Evolutionary conservation across 2,888 invertebrate species (phyloP), one percentile per base, ranked within the genome.

Genomic region (Noctua pronuba): DNA sequence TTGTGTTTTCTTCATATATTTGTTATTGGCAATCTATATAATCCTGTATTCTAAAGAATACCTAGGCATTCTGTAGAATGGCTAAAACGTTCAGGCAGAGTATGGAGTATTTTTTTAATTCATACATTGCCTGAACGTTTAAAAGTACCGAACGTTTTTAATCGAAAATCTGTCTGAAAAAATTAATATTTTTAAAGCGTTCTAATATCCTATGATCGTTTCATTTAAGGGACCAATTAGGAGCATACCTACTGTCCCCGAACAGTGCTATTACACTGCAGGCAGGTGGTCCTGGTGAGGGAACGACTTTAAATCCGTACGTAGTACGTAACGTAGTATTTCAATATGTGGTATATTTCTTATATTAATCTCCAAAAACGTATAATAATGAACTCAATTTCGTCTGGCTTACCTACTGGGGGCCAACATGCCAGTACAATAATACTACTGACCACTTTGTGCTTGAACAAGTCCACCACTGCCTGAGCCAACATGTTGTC

Each of bases 371-470:
- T 28, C 58, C 28, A 28, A 18, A 35, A n/a, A 46, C n/a, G 21
- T n/a, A n/a, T 49, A 28, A 28, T 21, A 21, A 38, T 11, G 10
- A 41, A 7, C 16, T 46, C 4, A 49, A 77, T 65, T 31, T 38
- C 16, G 35, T n/a, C 86, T 89, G 90, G 95, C 86, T 89, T 90
- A 95, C 95, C 94, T 58, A 75, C 64, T 35, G 87, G 70, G 4
- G 92, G 73, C 92, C 93, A 94, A 81, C 95, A 95, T 70, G 94
- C 88, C 41, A 96, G 79, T 35, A 95, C 84, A 28, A 95, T 90
- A 46, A 96, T 88, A 58, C 93, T 94, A 35, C 91, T 86, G 13
- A 94, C 94, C 8, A 92, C 77, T 91, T 94, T 95, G 58, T 92
- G 88, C 77, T 92, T 94, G 74, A 95, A 96, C 55, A 94, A 92